These are phyloP conservation scores for Phalacrocorax carbo DNA, from an alignment of 2,113 vertebrate genomes.

Conservation along the genomic window DNA sequence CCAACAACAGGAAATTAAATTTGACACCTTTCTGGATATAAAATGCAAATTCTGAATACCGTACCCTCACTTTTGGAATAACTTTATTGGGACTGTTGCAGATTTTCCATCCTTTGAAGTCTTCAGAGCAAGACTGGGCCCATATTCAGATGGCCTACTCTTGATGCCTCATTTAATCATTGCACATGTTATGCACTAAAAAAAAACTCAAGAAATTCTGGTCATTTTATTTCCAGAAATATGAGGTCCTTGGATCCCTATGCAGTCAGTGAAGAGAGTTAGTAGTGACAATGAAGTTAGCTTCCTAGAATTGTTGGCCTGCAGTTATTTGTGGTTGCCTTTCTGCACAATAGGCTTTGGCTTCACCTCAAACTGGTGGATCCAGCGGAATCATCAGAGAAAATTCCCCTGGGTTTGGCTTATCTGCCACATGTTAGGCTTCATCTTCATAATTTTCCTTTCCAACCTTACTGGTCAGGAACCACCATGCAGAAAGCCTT, in stretches of 20 bases:
- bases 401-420: neutral
- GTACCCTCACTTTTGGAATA: neutral
- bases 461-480: neutral
- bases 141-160: neutral
- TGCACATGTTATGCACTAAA: neutral
- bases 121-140: neutral
- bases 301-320: constrained; percentile 2
- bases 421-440: neutral
- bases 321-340: neutral
- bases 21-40: neutral
- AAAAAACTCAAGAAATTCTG: neutral
- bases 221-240: neutral
- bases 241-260: neutral
- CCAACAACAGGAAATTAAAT: constrained; percentile 6
- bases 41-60: neutral
- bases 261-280: neutral
- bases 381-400: neutral
- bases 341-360: neutral
- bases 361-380: neutral
- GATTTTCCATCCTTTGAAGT: constrained; percentile 1
- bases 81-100: neutral
- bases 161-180: neutral
- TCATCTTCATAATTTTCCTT: neutral
- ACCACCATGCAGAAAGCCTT: neutral
- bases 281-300: neutral